Conservation (phyloP, 1,140 invertebrate species). For the Drosophila baimaii region DNA sequence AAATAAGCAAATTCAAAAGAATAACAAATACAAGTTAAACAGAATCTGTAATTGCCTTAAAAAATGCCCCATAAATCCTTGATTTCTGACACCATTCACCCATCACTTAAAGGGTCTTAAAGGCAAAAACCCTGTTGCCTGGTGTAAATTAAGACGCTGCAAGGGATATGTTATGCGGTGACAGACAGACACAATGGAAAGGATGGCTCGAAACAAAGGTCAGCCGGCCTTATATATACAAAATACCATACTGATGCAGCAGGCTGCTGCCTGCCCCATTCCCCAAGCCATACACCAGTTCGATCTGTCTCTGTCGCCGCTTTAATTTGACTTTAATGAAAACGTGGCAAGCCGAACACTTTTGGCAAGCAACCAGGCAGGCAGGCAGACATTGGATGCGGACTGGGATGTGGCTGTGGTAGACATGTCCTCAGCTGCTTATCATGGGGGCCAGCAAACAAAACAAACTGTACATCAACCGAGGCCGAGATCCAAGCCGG, state of each 20-base stretch:
- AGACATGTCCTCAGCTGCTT: constrained; percentile 52
- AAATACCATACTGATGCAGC: constrained; percentile 4
- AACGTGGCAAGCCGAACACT: constrained; percentile 60
- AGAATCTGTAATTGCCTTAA: background rate
- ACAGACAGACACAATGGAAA: constrained; percentile 57
- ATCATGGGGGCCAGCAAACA: constrained; percentile 56
- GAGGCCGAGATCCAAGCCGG: constrained; percentile 40
- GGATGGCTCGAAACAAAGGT: constrained; percentile 57
- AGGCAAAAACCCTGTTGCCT: constrained; percentile 2
- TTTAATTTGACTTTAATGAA: constrained; percentile 67
- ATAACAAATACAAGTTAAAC: background rate
- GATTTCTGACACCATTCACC: background rate
- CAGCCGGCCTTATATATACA: constrained; percentile 32
- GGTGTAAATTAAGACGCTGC: constrained; percentile 49
- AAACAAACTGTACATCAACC: constrained; percentile 71
- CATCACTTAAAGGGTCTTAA: background rate
- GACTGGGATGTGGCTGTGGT: constrained; percentile 6
- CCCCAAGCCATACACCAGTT: constrained; percentile 16
- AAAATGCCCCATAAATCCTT: background rate
- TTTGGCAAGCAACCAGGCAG: constrained; percentile 26
- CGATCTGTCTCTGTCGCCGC: constrained; percentile 44
- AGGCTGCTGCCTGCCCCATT: background rate
- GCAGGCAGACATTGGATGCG: constrained; percentile 21
- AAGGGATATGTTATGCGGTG: constrained; percentile 51
- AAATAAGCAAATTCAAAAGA: background rate